A percentile compares a stretch with the other conserved stretches of the same genome.
These are phyloP conservation scores for Bucco capensis DNA, from an alignment of 2,113 vertebrate species.

Conservation along the genomic window DNA sequence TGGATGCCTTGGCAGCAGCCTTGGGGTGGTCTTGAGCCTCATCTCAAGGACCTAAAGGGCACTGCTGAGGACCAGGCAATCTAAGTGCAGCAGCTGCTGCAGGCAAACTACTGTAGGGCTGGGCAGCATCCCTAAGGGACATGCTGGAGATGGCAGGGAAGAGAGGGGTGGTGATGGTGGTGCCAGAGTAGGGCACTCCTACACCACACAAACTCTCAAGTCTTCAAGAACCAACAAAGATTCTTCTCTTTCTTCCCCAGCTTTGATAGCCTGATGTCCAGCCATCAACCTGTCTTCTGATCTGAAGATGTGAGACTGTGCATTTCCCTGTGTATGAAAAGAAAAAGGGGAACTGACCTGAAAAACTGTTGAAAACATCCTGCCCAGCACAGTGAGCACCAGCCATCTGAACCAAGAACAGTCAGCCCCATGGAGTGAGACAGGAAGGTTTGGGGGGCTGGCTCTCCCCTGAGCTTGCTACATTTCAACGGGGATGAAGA, in stretches of 20 bases:
- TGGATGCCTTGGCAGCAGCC: background rate
- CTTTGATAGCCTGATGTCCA: background rate
- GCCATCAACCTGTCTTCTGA: fast-evolving
- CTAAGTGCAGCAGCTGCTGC: background rate
- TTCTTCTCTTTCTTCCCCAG: background rate
- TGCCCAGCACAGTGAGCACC: background rate
- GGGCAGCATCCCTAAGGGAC: background rate
- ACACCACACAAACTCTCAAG: background rate
- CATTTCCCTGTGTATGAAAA: fast-evolving
- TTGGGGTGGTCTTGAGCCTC: background rate
- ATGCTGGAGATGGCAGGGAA: background rate
- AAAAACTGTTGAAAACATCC: background rate
- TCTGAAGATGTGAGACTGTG: fast-evolving
- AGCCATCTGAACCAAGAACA: background rate
- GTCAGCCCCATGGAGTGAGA: background rate
- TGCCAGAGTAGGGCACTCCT: background rate
- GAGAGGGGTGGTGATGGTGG: background rate
- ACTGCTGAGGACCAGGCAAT: background rate
- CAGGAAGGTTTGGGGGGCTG: background rate
- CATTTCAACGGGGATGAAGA: background rate
- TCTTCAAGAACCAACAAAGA: background rate
- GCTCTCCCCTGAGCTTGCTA: background rate
- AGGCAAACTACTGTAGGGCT: background rate
- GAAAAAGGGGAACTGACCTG: background rate
- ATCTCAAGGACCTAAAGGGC: background rate